Evolutionary conservation across 2,113 vertebrate species (phyloP).

Genomic region (Vulpes vulpes): DNA sequence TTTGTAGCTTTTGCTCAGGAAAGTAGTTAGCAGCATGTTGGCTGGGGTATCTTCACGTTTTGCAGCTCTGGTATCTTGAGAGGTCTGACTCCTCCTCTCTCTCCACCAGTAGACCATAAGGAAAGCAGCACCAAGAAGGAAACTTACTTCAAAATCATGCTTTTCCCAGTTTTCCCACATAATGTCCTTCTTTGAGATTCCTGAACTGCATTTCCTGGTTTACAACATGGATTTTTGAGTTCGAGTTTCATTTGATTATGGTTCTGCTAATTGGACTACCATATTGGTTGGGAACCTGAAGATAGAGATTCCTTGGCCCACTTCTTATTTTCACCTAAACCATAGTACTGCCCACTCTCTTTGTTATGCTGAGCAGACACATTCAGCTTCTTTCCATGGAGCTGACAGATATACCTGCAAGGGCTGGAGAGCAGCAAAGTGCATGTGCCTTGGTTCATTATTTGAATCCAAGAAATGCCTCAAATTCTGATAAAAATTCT

Average conservation of each 20-base stretch:
- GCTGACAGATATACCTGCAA: neutral
- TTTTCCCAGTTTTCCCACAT: neutral
- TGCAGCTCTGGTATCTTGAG: neutral
- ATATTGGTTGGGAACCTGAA: neutral
- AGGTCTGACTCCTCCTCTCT: neutral
- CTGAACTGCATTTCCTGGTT: neutral
- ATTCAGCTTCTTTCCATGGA: neutral
- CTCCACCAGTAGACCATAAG: neutral
- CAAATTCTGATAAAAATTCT: neutral
- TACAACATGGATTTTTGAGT: neutral
- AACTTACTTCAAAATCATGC: neutral
- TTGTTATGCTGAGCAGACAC: neutral
- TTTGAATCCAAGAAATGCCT: neutral
- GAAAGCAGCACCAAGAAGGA: neutral
- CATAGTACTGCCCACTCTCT: neutral
- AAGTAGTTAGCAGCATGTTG: neutral
- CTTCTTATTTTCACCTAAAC: neutral
- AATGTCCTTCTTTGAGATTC: neutral
- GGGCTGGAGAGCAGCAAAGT: neutral
- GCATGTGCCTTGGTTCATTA: neutral
- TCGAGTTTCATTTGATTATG: neutral
- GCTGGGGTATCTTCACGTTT: neutral
- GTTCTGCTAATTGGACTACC: neutral
- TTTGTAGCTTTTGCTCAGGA: slow-evolving; percentile 36
- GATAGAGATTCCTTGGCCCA: neutral